Base-by-base conservation (phyloP, 37 sponge, comb jelly and placozoan genomes). In the Geodia barretti region DNA sequence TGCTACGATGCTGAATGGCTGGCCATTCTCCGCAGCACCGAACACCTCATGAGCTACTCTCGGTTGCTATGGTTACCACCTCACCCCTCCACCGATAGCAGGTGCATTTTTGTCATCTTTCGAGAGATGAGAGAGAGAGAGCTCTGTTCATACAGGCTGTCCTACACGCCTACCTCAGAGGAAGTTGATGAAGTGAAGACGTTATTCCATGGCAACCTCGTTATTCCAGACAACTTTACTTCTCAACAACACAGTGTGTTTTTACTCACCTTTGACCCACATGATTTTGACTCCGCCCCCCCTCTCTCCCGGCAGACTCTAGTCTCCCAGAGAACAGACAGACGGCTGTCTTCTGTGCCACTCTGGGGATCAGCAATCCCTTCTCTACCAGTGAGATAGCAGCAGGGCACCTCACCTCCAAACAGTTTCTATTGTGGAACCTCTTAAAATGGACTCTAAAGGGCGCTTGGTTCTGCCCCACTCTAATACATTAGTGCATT, bases 1-100 rank as follows among this genome's bases (percentile, higher is more conserved):
- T 42, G 70, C 9, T 92, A 95, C 39, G 98, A 97, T 68, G 76
- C 74, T 0, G 91, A 95, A 38, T 97, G 98, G 98, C 64, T 97
- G 67, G 84, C 95, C 26, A 79, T 97, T 24, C 60, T 90, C 17
- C 74, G 68, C 8, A 79, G 79, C 24, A 95, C 93, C 14, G 85
- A 83, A 28, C 59, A 75, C 1, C 29, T 84, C 68, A 85, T 90
- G 81, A 72, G 66, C 4, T 78, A 88, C 21, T 39, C 64, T 1
- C 28, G 43, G 5, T 33, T n/a, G 41, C 69, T 39, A 23, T 92
- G 91, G 93, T 19, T 69, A 23, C 74, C 73, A 9, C 73, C 83
- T 1, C 74, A 62, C 54, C 47, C 70, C 19, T 58, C 64, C 39
- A 73, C 83, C 24, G 66, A 72, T 40, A 36, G 64, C 8, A 82